These are phyloP conservation scores for Tenthredo livida DNA, from an alignment of 2,888 invertebrate genomes.

Conservation along the genomic window DNA sequence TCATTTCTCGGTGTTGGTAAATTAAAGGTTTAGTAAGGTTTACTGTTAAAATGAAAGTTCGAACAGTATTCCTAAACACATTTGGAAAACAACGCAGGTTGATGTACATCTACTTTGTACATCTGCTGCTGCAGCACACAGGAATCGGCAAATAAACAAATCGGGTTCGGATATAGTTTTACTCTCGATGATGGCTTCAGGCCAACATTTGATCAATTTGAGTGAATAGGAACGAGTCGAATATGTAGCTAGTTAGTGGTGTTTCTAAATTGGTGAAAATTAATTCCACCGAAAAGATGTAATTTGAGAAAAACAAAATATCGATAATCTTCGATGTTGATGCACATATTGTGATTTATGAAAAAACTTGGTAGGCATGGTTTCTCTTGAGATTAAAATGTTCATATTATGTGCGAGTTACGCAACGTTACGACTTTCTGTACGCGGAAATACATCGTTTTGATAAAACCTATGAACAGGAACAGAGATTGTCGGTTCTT, in stretches of 20 bases:
- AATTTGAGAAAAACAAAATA: neutral
- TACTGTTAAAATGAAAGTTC: no score
- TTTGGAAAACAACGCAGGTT: no score
- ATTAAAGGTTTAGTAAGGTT: no score
- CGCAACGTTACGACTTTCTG: neutral
- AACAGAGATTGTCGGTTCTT: neutral
- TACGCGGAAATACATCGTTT: neutral
- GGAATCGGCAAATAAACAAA: slow-evolving; percentile 1
- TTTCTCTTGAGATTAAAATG: neutral
- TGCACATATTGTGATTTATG: no score
- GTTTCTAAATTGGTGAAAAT: neutral
- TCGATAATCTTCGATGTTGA: neutral
- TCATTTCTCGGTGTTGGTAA: no score
- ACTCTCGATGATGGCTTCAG: neutral
- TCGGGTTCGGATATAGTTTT: neutral
- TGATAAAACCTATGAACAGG: neutral
- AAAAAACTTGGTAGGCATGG: neutral
- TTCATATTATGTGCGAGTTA: neutral
- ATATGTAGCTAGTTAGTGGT: neutral
- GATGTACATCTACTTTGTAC: no score
- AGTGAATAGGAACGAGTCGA: slow-evolving; percentile 16
- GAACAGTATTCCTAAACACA: no score
- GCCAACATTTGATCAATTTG: slow-evolving; percentile 17
- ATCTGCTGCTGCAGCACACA: neutral
- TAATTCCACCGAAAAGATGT: neutral